Conservation (phyloP, 2,113 vertebrate species). For the Lanius collurio region DNA sequence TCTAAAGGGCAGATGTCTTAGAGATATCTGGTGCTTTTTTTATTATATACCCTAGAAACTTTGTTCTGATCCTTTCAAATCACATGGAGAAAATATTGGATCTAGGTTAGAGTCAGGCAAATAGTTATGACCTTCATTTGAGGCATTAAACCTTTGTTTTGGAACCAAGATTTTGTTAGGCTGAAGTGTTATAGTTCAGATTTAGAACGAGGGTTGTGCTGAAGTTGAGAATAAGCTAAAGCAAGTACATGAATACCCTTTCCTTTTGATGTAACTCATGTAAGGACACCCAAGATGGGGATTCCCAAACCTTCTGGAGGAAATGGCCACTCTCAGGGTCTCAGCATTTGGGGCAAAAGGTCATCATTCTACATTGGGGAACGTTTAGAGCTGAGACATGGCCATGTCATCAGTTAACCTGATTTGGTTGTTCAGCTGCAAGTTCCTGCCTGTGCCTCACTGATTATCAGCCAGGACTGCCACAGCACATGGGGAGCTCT, state of each 20-base stretch:
- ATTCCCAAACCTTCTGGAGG: background rate
- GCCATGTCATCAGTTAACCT: background rate
- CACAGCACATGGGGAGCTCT: background rate
- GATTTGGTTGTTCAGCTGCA: background rate
- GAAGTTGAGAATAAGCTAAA: background rate
- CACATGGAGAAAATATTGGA: constrained; percentile 49
- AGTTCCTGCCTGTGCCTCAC: background rate
- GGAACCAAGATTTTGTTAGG: constrained; percentile 7
- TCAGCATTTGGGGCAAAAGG: background rate
- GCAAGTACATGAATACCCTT: background rate
- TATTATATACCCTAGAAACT: constrained; percentile 1
- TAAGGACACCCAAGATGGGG: background rate
- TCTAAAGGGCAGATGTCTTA: constrained; percentile 51
- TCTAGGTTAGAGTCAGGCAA: constrained; percentile 21
- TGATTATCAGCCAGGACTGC: rapidly evolving
- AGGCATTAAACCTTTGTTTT: constrained; percentile 38
- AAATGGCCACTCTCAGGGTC: background rate
- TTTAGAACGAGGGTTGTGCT: background rate
- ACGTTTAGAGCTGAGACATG: background rate
- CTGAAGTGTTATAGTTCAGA: background rate
- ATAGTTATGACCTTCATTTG: constrained; percentile 66
- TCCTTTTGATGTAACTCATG: background rate
- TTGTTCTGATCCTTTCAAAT: constrained; percentile 57
- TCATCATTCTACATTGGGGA: rapidly evolving
- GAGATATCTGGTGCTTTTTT: background rate